Base-by-base conservation (phyloP, 2,113 vertebrate genomes). In the Pseudolaguvia tuberculata region DNA sequence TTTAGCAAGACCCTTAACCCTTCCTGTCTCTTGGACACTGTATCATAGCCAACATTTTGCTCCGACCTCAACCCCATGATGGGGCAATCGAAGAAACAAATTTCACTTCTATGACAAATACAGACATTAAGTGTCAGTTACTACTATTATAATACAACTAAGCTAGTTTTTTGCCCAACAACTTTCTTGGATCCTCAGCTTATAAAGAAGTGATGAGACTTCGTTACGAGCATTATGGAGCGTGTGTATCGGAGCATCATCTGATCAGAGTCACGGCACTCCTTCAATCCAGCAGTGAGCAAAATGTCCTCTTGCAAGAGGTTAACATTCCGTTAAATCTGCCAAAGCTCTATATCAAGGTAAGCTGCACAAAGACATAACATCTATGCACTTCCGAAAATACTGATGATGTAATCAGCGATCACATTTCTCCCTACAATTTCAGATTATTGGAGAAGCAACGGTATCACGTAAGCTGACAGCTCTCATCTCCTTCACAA, bases 171-270 rank as follows among this genome's bases (percentile, higher is more conserved):
- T 20, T 63, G 5, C 39, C 52, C 0, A 63, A 31, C 17, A 35
- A 35, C 61, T 51, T 62, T 8, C 27, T 52, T 29, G 51, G 20
- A 25, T 20, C 58, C 13, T 61, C 70, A 92, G 91, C 56, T 25
- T 86, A 90, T 73, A 90, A 78, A 78, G 88, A 92, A 71, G 84
- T 90, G 9, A 69, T 92, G 80, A 86, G 87, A 59, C 80, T 92
- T 61, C 85, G 27, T 17, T 92, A 91, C 12, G 76, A 87, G 0
- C 81, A 89, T 72, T 92, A 92, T 1, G 86, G 66, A 52, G 63
- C 15, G 1, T 89, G 87, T 79, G 76, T 88, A 25, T 86, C 87
- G 5, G 91, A 90, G 52, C 86, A 92, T 77, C 76, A 87, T 27
- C 51, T 89, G 77, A 89, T 92, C 80, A 83, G 86, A 39, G 83